Conservation (phyloP, 2,797 vertebrate species). For the Xenentodon cancila region DNA sequence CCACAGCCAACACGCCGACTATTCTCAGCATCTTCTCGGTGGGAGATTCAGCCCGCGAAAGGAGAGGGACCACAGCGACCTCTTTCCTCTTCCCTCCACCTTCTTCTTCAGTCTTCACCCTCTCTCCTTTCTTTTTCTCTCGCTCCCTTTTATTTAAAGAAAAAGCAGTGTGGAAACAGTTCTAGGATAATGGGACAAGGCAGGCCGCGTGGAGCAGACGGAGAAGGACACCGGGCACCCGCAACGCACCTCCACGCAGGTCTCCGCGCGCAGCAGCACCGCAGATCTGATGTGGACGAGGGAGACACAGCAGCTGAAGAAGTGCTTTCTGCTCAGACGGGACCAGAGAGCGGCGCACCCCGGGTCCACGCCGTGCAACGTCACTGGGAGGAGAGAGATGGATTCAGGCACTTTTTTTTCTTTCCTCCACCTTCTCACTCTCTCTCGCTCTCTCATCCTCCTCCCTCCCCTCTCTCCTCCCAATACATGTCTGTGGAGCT, state of each 20-base stretch:
- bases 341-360: constrained; percentile 69
- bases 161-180: constrained; percentile 45
- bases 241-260: constrained; percentile 19
- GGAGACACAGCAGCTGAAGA: constrained; percentile 42
- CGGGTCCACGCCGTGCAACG: constrained; percentile 80
- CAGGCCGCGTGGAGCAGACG: constrained; percentile 27
- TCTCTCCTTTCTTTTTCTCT: background rate
- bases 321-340: constrained; percentile 64
- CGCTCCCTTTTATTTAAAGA: constrained; percentile 7
- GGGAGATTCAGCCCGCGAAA: constrained; percentile 43
- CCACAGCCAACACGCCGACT: constrained; percentile 66
- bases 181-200: constrained; percentile 54
- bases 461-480: constrained; percentile 36
- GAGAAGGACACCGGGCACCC: constrained; percentile 20
- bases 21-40: constrained; percentile 76
- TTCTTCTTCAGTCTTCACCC: background rate
- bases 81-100: constrained; percentile 50
- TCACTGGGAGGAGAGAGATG: constrained; percentile 81
- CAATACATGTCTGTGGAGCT: constrained; percentile 45
- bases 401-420: constrained; percentile 46
- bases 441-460: constrained; percentile 12
- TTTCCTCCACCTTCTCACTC: constrained; percentile 1
- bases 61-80: constrained; percentile 51
- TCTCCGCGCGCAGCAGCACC: constrained; percentile 32
- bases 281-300: constrained; percentile 33